Base-by-base conservation (phyloP, 2,888 invertebrate species). In the Caenorhabditis doughertyi region DNA sequence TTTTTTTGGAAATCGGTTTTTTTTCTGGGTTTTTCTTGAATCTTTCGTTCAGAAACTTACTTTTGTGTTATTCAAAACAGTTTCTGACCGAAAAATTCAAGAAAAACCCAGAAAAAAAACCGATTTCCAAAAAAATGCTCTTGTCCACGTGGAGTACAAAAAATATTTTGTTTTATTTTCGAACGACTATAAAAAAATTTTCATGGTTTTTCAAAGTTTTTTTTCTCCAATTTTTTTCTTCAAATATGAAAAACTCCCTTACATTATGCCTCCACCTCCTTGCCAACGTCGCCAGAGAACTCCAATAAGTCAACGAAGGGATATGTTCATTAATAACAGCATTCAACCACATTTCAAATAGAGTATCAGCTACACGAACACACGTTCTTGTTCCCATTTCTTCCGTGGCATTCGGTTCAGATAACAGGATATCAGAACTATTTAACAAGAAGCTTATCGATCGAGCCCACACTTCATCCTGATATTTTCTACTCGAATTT, bases 221-320 rank as follows among this genome's bases (percentile, higher is more conserved):
- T n/a, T n/a, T n/a, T n/a, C n/a, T n/a, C n/a, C n/a, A n/a, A n/a
- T n/a, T n/a, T 55, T 35, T 5, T 9, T 35, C 49, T n/a, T 13
- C 29, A 51, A 21, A 49, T 32, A 23, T n/a, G 18, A 60, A 74
- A 71, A 65, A n/a, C n/a, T 29, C 29, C n/a, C 84, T 47, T 35
- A 90, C 90, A 81, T 89, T 88, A 82, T 89, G 87, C 70, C 89
- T 86, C 89, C 91, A 91, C 62, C 86, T 74, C 53, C 83, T 56
- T 3, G 86, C 82, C 42, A 89, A 80, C 7, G 81, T 79, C 8
- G 87, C 79, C 62, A 91, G 76, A 16, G 89, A 89, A 58, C 87
- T 88, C 91, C 91, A 91, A 62, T 91, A 91, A 7, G 89, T 83
- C 3, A 87, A 83, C 9, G 90, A 89, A 1, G 90, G 90, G n/a